phyloP scores from a whole-genome alignment of 2,113 vertebrate genomes.

The Rhabdomys dilectus region DNA sequence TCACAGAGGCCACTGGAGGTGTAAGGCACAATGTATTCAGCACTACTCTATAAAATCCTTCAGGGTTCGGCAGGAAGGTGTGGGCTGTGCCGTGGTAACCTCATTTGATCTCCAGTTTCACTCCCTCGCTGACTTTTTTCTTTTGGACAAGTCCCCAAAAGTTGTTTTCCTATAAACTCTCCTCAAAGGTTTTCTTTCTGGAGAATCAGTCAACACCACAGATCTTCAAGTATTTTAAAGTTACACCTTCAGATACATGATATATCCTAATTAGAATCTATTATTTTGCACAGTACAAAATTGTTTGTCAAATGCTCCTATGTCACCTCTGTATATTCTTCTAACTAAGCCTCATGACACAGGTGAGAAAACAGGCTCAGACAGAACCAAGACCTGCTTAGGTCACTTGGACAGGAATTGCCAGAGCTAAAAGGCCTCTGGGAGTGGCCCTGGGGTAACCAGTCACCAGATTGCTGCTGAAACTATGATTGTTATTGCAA shows the following conservation, averaged over 20 bases:
- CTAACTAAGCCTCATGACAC: too few relatives aligned
- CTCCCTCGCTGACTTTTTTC: background rate
- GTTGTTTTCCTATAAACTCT: background rate
- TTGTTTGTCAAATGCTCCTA: background rate
- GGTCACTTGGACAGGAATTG: background rate
- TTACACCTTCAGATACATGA: background rate
- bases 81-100: too few relatives aligned
- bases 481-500: background rate
- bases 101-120: background rate
- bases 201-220: background rate
- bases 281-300: background rate
- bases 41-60: background rate
- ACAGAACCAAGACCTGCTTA: background rate
- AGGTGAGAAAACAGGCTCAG: background rate
- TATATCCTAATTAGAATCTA: background rate
- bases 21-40: background rate
- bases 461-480: background rate
- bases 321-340: background rate
- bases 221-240: background rate
- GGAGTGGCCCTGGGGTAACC: fast-evolving
- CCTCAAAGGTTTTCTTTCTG: background rate
- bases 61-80: background rate
- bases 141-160: background rate
- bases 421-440: background rate
- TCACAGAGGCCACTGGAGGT: background rate